Evolutionary conservation across 2,113 vertebrate species (phyloP).

Genomic region (Tympanuchus pallidicinctus): DNA sequence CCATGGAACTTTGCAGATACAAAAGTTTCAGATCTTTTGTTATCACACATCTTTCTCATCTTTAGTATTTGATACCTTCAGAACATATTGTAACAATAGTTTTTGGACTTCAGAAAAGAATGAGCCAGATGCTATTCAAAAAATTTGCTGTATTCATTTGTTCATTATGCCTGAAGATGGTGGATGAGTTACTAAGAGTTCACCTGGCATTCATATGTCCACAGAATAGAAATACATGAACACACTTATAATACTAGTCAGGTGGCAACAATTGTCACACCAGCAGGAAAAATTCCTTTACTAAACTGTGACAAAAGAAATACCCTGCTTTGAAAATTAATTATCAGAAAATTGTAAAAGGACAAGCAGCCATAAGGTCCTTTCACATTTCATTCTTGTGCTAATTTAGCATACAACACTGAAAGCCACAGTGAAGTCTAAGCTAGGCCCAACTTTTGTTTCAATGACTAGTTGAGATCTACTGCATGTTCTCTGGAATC

Average conservation of each 20-base stretch:
- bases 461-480: neutral
- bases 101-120: slow-evolving; percentile 8
- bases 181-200: slow-evolving; percentile 38
- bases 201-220: neutral
- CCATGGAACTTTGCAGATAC: neutral
- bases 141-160: neutral
- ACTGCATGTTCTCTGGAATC: neutral
- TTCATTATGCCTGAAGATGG: neutral
- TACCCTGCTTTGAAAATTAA: slow-evolving; percentile 36
- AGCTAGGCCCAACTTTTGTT: neutral
- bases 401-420: neutral
- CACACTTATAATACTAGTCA: neutral
- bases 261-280: neutral
- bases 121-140: neutral
- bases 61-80: neutral
- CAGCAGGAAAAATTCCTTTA: slow-evolving; percentile 9
- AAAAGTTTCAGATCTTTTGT: neutral
- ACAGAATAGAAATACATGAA: slow-evolving; percentile 8
- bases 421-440: neutral
- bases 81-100: neutral
- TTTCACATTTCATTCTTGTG: slow-evolving; percentile 27
- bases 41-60: neutral
- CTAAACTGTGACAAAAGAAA: slow-evolving; percentile 38
- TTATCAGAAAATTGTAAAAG: slow-evolving; percentile 12
- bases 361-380: neutral